Evolutionary conservation across 2,113 vertebrate species (phyloP).

Genomic region (Dasyprocta punctata): DNA sequence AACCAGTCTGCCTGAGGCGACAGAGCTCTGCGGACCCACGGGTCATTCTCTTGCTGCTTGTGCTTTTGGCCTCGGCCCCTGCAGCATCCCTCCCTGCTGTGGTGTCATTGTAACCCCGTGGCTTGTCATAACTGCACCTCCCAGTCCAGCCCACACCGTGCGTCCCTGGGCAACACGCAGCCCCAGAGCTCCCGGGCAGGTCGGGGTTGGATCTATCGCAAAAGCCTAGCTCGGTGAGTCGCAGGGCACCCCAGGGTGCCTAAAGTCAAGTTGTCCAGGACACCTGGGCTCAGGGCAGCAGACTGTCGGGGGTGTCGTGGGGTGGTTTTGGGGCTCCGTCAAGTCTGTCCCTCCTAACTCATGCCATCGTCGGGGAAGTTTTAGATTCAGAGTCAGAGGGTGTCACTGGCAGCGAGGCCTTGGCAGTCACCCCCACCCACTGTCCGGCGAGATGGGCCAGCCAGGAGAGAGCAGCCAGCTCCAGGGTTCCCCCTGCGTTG

Average conservation of each 20-base stretch:
- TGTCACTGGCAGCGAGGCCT: accelerated
- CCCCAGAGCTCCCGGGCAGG: neutral
- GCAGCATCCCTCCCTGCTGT: accelerated
- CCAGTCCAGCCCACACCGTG: neutral
- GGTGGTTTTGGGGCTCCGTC: no score
- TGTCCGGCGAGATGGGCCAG: neutral
- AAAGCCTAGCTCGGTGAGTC: neutral
- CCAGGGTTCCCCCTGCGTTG: accelerated
- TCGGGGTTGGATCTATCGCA: neutral
- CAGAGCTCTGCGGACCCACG: neutral
- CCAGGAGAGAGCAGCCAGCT: no score
- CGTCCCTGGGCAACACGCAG: accelerated
- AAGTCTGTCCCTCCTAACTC: neutral
- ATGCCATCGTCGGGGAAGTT: neutral
- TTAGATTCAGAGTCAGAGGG: neutral
- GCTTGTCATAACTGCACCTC: neutral
- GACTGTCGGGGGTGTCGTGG: neutral
- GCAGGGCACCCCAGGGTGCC: neutral
- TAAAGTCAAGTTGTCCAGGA: neutral
- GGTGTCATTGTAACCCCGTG: neutral
- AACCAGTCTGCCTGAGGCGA: neutral
- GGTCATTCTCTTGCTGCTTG: accelerated
- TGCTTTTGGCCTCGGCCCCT: no score
- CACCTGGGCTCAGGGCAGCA: no score
- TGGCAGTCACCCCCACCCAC: neutral